A percentile compares a stretch with the other conserved stretches of the same genome.
Evolutionary conservation across 2,797 vertebrate genomes (phyloP).

Genomic region (Cirrhinus mrigala): DNA sequence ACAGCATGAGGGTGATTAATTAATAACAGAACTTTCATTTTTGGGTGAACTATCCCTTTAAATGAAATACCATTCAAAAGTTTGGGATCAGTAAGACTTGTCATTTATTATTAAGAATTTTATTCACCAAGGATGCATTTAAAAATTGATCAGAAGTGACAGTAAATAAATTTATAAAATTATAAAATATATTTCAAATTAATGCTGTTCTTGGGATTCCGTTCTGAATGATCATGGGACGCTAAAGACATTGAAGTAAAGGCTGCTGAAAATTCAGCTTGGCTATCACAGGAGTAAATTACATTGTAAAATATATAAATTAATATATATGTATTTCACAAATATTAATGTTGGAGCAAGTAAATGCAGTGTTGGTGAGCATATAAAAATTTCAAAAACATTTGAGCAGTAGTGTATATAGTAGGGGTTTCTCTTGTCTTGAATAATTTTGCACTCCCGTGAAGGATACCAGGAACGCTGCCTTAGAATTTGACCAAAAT

Average conservation of each 20-base stretch:
- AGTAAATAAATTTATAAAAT: not conserved
- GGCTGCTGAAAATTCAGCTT: not conserved
- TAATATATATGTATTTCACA: not conserved
- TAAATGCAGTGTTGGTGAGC: not conserved
- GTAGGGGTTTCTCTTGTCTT: not conserved
- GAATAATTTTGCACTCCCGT: not conserved
- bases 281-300: not conserved
- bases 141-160: not conserved
- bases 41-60: too few relatives aligned
- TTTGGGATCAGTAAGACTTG: not conserved
- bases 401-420: not conserved
- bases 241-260: too few relatives aligned
- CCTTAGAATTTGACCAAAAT: not conserved
- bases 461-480: not conserved
- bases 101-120: not conserved
- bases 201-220: not conserved
- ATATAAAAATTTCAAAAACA: not conserved
- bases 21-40: too few relatives aligned
- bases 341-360: not conserved
- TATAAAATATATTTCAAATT: not conserved
- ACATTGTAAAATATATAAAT: not conserved
- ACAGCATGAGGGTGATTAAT: too few relatives aligned
- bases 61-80: too few relatives aligned
- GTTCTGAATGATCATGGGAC: not conserved
- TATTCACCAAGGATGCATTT: not conserved